phyloP scores from a whole-genome alignment of 2,888 invertebrate species.

The Capitulum mitella region DNA sequence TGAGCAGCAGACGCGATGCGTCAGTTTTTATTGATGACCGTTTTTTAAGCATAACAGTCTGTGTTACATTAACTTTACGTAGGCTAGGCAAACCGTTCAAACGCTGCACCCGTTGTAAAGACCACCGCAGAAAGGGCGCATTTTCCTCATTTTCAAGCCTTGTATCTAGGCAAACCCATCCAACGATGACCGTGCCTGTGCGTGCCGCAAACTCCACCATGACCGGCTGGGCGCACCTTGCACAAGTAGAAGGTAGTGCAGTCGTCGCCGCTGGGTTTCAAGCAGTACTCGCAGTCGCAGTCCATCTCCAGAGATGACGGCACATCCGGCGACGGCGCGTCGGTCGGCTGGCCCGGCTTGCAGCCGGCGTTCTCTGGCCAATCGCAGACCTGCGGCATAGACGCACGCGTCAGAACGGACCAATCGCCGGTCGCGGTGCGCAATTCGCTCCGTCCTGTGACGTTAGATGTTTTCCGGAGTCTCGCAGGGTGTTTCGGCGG shows the following conservation, averaged over 20 bases:
- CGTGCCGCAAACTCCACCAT: too few species aligned
- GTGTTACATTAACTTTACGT: too few species aligned
- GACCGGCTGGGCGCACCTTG: slow-evolving; percentile 24
- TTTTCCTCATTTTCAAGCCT: background rate
- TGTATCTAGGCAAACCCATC: background rate
- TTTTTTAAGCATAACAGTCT: too few species aligned
- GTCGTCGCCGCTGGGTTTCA: slow-evolving; percentile 33
- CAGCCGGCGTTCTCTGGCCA: slow-evolving; percentile 34
- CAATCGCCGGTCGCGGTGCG: background rate
- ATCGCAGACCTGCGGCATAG: slow-evolving; percentile 31
- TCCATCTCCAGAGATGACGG: slow-evolving; percentile 27
- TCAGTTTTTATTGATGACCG: background rate
- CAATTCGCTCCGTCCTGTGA: background rate
- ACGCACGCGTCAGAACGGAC: background rate
- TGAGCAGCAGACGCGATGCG: background rate
- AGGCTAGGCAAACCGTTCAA: too few species aligned
- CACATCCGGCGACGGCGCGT: background rate
- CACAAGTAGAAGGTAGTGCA: slow-evolving; percentile 34
- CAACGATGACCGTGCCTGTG: background rate
- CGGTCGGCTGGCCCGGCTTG: slow-evolving; percentile 9
- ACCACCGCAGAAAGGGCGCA: background rate
- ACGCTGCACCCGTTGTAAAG: too few species aligned
- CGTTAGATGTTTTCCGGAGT: background rate
- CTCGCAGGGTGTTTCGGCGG: too few species aligned
- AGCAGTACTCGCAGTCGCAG: slow-evolving; percentile 34